A percentile compares a stretch with the other conserved stretches of the same genome.
phyloP scores from a whole-genome alignment of 2,797 vertebrate species.

The Spea hammondii region DNA sequence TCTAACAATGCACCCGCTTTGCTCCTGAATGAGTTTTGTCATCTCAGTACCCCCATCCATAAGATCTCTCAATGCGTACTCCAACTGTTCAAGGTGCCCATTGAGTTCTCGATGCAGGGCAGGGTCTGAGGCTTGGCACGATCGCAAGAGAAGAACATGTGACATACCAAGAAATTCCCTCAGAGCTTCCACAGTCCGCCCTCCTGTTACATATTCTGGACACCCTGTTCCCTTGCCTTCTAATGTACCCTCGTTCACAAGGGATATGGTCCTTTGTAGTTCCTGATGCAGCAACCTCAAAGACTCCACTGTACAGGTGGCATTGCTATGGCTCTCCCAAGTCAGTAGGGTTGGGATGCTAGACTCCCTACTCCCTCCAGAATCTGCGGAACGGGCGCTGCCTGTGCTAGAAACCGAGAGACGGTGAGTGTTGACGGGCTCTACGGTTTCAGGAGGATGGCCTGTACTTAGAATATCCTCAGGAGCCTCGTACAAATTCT shows the following conservation, averaged over 20 bases:
- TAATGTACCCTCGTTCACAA: conserved; percentile 1
- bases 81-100: conserved; percentile 40
- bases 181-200: conserved; percentile 24
- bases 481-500: conserved; percentile 57
- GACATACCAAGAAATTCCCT: conserved; percentile 46
- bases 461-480: conserved; percentile 60
- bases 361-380: conserved; percentile 48
- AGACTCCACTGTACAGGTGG: conserved; percentile 27
- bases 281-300: conserved; percentile 54
- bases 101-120: conserved; percentile 38
- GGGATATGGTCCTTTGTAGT: conserved; percentile 41
- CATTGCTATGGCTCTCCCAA: conserved; percentile 38
- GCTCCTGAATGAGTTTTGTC: conserved; percentile 29
- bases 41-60: conserved; percentile 13
- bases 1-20: conserved; percentile 65
- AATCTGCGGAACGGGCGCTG: conserved; percentile 56
- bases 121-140: conserved; percentile 47
- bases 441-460: conserved; percentile 22
- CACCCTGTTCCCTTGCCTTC: conserved; percentile 2
- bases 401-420: conserved; percentile 71
- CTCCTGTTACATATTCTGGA: conserved; percentile 4
- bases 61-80: conserved; percentile 31
- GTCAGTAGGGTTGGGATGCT: conserved; percentile 13
- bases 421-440: conserved; percentile 64
- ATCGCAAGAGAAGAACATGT: conserved; percentile 38